Evolutionary conservation across 2,888 invertebrate species (phyloP).

Genomic region (Pheosia tremula): DNA sequence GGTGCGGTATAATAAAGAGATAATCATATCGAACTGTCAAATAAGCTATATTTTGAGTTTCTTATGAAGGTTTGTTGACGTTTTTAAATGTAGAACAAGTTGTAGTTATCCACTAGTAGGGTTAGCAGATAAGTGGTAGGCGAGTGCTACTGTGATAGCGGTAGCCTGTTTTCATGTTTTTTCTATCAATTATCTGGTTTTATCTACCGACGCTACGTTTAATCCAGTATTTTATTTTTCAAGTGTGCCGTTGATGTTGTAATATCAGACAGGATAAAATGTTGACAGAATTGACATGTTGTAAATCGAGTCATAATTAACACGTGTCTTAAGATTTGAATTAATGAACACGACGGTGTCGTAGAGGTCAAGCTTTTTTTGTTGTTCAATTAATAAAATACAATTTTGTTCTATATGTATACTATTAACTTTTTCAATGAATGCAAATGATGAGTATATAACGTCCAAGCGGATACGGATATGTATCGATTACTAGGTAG

Average conservation of each 20-base stretch:
- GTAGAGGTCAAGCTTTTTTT: background rate
- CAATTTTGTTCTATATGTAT: too few relatives aligned
- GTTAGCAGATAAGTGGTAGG: constrained; percentile 30
- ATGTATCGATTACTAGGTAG: too few relatives aligned
- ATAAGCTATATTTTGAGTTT: constrained; percentile 23
- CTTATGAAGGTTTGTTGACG: constrained; percentile 9
- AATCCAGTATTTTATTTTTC: background rate
- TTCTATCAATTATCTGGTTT: constrained; percentile 30
- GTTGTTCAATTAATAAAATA: background rate
- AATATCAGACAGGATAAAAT: background rate
- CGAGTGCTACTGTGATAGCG: constrained; percentile 37
- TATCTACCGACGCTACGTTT: constrained; percentile 21
- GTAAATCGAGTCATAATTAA: background rate
- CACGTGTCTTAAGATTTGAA: background rate
- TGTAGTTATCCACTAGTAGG: constrained; percentile 26
- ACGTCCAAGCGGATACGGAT: too few relatives aligned
- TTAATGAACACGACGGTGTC: background rate
- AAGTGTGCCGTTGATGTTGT: background rate
- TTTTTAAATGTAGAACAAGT: constrained; percentile 24
- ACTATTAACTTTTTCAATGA: background rate
- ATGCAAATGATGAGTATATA: background rate
- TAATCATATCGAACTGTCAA: constrained; percentile 31
- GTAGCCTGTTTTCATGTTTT: constrained; percentile 27
- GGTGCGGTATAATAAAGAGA: constrained; percentile 8
- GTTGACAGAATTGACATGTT: constrained; percentile 1